Base-by-base conservation (phyloP, 2,113 vertebrate species). In the Cariama cristata region DNA sequence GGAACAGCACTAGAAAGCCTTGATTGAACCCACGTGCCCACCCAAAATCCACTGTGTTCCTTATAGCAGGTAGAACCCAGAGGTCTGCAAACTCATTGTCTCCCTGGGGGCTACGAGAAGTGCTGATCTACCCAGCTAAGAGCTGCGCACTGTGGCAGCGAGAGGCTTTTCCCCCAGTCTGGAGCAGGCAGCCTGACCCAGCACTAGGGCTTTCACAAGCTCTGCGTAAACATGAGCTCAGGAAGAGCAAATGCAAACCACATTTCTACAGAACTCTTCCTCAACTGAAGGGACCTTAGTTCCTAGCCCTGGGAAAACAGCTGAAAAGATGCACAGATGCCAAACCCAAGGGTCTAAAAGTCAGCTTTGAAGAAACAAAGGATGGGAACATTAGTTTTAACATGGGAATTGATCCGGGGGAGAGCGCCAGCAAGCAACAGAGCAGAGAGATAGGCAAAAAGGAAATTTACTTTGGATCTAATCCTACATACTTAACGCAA, bases 381-480 rank as follows among this genome's bases (percentile, higher is more conserved):
- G 72, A 50, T 88, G 86, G n/a, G 88, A 95, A 93, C 82, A 84
- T 42, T 21, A 42, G 35, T 50, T 96, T 82, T 73, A 38, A 86
- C n/a, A 69, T 28, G 90, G 75, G 92, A 95, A 88, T 94, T 90
- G 92, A 90, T 92, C 60, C 0, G 27, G 90, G 63, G 92, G 44
- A 66, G 81, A 94, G 88, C 74, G 79, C 9, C 42, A 11, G 80
- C 32, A 62, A 84, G 84, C 52, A 89, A 67, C 30, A 77, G 58
- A 80, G 69, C 42, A 69, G 50, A 91, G 67, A 90, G 45, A 74
- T 42, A 74, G 49, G 91, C 94, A 77, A 79, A 86, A 83, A 96
- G 95, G 96, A 97, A 96, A 95, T 95, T 97, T 96, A 91, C 90
- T 97, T 96, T 97, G 96, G 96, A 93, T 10, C 55, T 71, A 33